Evolutionary conservation across 2,113 vertebrate species (phyloP).

Genomic region (Urocynchramus pylzowi): DNA sequence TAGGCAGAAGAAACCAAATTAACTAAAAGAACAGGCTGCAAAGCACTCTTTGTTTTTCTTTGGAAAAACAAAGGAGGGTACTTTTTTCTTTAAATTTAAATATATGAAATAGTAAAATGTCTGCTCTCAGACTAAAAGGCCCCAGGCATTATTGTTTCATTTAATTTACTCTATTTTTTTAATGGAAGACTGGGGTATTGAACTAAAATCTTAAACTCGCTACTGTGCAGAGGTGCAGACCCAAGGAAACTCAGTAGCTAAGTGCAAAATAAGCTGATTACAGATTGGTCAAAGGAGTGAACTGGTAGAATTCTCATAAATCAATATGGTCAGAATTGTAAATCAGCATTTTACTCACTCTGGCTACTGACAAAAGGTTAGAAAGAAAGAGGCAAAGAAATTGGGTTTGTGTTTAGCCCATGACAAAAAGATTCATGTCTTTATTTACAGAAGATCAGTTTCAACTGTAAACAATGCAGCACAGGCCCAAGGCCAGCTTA

Average conservation of each 20-base stretch:
- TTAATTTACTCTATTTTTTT: neutral
- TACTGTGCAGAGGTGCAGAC: neutral
- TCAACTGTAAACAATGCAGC: neutral
- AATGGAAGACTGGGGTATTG: neutral
- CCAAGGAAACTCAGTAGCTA: neutral
- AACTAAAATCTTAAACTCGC: neutral
- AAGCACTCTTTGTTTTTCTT: neutral
- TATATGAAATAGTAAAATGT: neutral
- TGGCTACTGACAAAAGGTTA: neutral
- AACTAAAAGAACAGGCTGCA: neutral
- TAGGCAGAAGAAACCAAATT: neutral
- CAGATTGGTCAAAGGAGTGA: neutral
- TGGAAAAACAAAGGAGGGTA: neutral
- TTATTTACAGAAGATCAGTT: neutral
- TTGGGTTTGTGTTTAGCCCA: neutral
- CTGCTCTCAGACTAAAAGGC: neutral
- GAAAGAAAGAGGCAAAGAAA: neutral
- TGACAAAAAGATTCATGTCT: neutral
- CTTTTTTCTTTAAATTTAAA: neutral
- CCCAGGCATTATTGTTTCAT: neutral
- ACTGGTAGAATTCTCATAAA: neutral
- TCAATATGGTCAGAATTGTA: neutral
- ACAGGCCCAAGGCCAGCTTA: neutral
- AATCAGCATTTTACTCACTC: neutral
- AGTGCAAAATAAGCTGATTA: neutral